Percentiles rank a stretch among this genome's conserved stretches.
Conservation (phyloP, 2,797 vertebrate genomes). For the Chaetophractus vellerosus region DNA sequence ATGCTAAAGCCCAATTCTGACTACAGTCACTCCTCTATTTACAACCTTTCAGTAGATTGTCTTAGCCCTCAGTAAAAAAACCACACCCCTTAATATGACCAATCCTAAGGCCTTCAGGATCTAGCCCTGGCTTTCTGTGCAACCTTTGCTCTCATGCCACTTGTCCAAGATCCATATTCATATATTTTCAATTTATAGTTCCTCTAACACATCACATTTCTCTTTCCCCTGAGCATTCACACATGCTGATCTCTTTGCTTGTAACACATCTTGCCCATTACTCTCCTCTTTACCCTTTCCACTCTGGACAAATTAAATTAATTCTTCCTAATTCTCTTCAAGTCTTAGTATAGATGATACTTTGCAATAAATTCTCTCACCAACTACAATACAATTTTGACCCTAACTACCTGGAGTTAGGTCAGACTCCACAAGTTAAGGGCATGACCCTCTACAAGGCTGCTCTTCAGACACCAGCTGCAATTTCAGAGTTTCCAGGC, state of each 20-base stretch:
- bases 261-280: not conserved
- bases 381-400: too few species aligned
- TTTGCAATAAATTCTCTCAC: too few species aligned
- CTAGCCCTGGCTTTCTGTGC: not conserved
- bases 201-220: not conserved
- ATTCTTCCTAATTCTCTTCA: not conserved
- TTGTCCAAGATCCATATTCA: not conserved
- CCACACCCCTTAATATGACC: not conserved
- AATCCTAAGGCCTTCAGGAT: not conserved
- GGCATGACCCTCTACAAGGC: too few species aligned
- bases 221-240: not conserved
- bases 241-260: not conserved
- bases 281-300: not conserved
- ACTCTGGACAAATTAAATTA: slow-evolving; percentile 7
- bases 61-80: not conserved
- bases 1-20: not conserved
- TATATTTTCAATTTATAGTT: slow-evolving; percentile 7
- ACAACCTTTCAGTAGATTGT: not conserved
- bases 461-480: too few species aligned
- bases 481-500: too few species aligned
- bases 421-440: too few species aligned
- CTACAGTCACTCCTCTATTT: not conserved
- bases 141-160: not conserved
- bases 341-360: not conserved
- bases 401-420: too few species aligned